These are phyloP conservation scores for Bagarius yarrelli DNA, from an alignment of 2,113 vertebrate species.

Conservation along the genomic window DNA sequence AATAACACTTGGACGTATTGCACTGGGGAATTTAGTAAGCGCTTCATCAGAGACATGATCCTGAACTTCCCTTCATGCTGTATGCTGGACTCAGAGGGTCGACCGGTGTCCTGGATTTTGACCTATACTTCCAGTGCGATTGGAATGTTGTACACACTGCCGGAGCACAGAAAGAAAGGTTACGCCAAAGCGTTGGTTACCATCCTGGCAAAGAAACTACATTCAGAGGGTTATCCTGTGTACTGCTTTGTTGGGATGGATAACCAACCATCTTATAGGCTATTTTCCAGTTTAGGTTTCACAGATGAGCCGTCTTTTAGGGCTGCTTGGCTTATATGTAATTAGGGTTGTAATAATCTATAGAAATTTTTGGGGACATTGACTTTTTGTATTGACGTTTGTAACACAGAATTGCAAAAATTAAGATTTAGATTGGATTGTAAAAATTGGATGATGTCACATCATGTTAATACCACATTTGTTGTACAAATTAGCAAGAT, in stretches of 20 bases:
- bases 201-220: slow-evolving; percentile 59
- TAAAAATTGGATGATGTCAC: too few species aligned
- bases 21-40: background rate
- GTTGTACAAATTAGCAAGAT: too few species aligned
- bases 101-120: slow-evolving; percentile 66
- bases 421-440: too few species aligned
- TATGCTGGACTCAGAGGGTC: slow-evolving; percentile 55
- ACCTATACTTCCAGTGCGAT: slow-evolving; percentile 54
- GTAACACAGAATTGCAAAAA: too few species aligned
- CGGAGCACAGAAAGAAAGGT: slow-evolving; percentile 66
- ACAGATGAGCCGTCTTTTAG: slow-evolving; percentile 61
- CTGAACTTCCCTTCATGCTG: slow-evolving; percentile 64
- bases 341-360: background rate
- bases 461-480: too few species aligned
- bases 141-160: slow-evolving; percentile 62
- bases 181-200: slow-evolving; percentile 65
- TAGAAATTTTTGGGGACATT: background rate
- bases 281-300: slow-evolving; percentile 68
- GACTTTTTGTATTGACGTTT: too few species aligned
- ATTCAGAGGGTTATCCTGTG: slow-evolving; percentile 59
- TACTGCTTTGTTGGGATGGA: slow-evolving; percentile 67
- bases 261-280: slow-evolving; percentile 61
- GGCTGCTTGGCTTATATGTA: slow-evolving; percentile 53
- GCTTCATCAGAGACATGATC: slow-evolving; percentile 57
- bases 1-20: slow-evolving; percentile 64